A percentile compares a stretch with the other conserved stretches of the same genome.
Evolutionary conservation across 2,888 invertebrate species (phyloP).

Genomic region (Apoda limacodes): DNA sequence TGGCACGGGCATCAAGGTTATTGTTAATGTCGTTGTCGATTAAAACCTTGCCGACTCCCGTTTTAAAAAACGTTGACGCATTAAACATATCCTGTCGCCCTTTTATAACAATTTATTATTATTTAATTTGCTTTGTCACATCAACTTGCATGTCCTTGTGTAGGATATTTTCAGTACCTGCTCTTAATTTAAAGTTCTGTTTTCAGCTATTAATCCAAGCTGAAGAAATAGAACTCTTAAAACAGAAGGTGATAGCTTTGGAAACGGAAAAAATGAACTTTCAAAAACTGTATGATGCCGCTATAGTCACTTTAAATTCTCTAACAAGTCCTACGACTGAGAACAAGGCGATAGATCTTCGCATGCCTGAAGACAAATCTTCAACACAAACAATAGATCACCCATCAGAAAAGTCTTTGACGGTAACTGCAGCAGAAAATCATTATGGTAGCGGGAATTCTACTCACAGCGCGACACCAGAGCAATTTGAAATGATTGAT

Average conservation of each 20-base stretch:
- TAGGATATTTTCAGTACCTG: not conserved
- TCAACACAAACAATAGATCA: slow-evolving; percentile 28
- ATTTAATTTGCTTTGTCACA: too few relatives aligned
- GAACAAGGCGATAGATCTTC: slow-evolving; percentile 39
- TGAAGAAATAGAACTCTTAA: slow-evolving; percentile 66
- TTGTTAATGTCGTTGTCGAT: too few relatives aligned
- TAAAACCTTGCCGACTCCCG: too few relatives aligned
- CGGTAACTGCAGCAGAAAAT: slow-evolving; percentile 55
- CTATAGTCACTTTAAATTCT: slow-evolving; percentile 58
- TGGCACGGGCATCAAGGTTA: too few relatives aligned
- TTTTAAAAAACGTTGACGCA: too few relatives aligned
- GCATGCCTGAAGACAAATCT: slow-evolving; percentile 42
- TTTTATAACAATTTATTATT: too few relatives aligned
- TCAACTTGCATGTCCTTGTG: not conserved
- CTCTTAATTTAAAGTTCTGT: not conserved
- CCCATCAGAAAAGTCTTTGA: slow-evolving; percentile 39
- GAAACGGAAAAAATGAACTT: slow-evolving; percentile 71
- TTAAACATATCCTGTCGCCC: too few relatives aligned
- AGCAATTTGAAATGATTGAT: slow-evolving; percentile 74
- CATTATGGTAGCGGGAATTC: slow-evolving; percentile 63
- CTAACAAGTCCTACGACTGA: slow-evolving; percentile 55
- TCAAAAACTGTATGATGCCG: slow-evolving; percentile 64
- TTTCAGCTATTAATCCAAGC: slow-evolving; percentile 57
- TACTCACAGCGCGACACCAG: slow-evolving; percentile 69
- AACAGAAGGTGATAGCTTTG: slow-evolving; percentile 62